A percentile compares a stretch with the other conserved stretches of the same genome.
Evolutionary conservation across 2,888 invertebrate genomes (phyloP).

Genomic region (Stenodera caucasica): DNA sequence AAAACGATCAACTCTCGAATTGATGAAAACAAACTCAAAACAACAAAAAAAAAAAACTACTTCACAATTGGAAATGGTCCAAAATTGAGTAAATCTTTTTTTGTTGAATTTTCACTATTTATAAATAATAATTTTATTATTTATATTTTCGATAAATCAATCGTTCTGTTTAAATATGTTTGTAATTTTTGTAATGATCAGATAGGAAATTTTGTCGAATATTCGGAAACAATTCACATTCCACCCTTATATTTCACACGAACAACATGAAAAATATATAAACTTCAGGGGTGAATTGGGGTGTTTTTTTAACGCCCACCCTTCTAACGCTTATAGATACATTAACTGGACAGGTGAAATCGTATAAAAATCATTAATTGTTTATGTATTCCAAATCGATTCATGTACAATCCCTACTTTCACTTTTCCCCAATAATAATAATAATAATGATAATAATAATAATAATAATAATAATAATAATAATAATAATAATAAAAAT

Average conservation of each 20-base stretch:
- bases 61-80: background rate
- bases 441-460: background rate
- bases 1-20: background rate
- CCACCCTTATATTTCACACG: conserved; percentile 37
- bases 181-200: conserved; percentile 27
- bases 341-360: conserved; percentile 7
- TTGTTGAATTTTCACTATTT: too few relatives aligned
- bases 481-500: background rate
- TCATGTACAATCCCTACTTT: background rate
- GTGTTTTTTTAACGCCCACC: conserved; percentile 30
- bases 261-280: conserved; percentile 36
- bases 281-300: conserved; percentile 30
- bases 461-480: background rate
- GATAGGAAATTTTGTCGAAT: conserved; percentile 35
- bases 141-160: conserved; percentile 2
- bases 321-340: conserved; percentile 21
- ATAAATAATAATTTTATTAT: background rate
- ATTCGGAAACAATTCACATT: conserved; percentile 37
- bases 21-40: background rate
- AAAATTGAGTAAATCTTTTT: background rate
- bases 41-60: background rate
- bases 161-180: conserved; percentile 15
- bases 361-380: conserved; percentile 7
- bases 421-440: background rate
- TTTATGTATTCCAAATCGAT: conserved; percentile 6